Percentiles rank a stretch among this genome's conserved stretches.
phyloP scores from a whole-genome alignment of 2,113 vertebrate species.

The Elachura formosa region DNA sequence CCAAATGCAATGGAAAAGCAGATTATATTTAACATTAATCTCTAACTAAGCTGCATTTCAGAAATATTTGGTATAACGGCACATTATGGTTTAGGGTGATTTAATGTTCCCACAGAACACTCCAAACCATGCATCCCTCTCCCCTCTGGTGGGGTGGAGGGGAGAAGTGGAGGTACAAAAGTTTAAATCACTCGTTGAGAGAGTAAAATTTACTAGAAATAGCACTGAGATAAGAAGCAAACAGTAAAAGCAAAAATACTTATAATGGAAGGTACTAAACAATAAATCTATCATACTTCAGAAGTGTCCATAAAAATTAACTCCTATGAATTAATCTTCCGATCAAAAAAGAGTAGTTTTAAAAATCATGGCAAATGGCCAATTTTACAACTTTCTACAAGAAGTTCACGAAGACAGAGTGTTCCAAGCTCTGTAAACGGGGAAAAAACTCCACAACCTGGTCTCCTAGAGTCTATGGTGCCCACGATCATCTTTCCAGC shows the following conservation, averaged over 20 bases:
- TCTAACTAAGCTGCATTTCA: background rate
- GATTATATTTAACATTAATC: background rate
- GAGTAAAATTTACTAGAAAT: background rate
- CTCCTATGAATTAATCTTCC: background rate
- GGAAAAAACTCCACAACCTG: background rate
- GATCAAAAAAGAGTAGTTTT: background rate
- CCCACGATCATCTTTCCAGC: background rate
- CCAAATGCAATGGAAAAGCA: background rate
- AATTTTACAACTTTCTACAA: background rate
- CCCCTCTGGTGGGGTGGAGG: background rate
- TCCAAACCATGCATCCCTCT: background rate
- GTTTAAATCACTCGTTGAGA: background rate
- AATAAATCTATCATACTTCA: background rate
- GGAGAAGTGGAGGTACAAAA: background rate
- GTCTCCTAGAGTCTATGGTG: background rate
- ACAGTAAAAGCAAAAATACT: background rate
- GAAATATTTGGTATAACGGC: background rate
- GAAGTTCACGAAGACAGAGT: rapidly evolving
- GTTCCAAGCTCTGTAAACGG: background rate
- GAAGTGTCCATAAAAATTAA: background rate
- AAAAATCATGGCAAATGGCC: background rate
- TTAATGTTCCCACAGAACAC: background rate
- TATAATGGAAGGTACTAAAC: background rate
- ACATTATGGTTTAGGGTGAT: background rate
- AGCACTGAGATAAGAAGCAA: background rate